phyloP scores from a whole-genome alignment of 2,888 invertebrate genomes.

The Tetramorium bicarinatum region DNA sequence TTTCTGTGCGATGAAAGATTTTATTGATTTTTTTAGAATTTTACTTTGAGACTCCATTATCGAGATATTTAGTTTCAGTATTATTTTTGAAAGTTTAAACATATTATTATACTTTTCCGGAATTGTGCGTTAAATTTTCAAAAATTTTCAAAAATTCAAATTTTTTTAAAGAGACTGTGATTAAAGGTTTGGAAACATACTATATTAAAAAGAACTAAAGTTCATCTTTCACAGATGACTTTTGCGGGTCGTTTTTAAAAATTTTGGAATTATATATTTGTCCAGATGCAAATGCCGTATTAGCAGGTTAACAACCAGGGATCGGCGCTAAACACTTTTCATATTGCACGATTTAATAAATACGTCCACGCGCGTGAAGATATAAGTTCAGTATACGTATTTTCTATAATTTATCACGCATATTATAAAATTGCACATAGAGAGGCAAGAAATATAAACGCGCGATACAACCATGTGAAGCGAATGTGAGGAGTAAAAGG shows the following conservation, averaged over 20 bases:
- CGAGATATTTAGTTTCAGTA: background rate
- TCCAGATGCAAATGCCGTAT: background rate
- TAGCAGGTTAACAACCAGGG: slow-evolving; percentile 16
- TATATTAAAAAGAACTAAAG: slow-evolving; percentile 4
- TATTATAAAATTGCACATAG: slow-evolving; percentile 1
- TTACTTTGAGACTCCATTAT: background rate
- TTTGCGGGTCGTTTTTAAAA: background rate
- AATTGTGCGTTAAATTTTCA: background rate
- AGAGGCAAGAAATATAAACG: slow-evolving; percentile 19
- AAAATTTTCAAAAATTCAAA: slow-evolving; percentile 3
- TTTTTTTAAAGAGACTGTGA: background rate
- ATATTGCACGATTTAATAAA: slow-evolving; percentile 32
- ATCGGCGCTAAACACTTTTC: slow-evolving; percentile 12
- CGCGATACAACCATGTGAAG: background rate
- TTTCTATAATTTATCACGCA: slow-evolving; percentile 27
- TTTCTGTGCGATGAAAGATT: background rate
- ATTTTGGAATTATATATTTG: slow-evolving; percentile 24
- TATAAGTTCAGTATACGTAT: slow-evolving; percentile 19
- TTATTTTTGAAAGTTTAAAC: background rate
- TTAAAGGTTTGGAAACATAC: background rate
- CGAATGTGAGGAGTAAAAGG: slow-evolving; percentile 6
- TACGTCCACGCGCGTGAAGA: background rate
- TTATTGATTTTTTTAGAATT: background rate
- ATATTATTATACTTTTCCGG: background rate
- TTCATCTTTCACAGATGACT: background rate